phyloP scores from a whole-genome alignment of 1,140 invertebrate species.

The Calosoma granatense region DNA sequence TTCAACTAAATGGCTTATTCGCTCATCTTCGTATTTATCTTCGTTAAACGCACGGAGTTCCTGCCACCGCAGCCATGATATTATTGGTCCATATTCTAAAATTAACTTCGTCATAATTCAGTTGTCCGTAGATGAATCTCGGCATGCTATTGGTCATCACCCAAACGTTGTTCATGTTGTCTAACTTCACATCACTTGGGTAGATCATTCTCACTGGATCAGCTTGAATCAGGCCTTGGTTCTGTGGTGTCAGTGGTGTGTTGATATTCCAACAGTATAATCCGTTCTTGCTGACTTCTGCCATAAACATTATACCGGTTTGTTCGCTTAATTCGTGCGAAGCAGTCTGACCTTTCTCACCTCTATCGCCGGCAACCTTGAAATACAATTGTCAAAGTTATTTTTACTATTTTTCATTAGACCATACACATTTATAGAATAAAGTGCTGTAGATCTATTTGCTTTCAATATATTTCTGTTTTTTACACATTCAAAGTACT shows the following conservation, averaged over 20 bases:
- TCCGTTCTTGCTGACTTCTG: constrained; percentile 52
- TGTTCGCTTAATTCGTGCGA: constrained; percentile 45
- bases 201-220: constrained; percentile 53
- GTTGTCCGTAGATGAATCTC: constrained; percentile 43
- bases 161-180: constrained; percentile 43
- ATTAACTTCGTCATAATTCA: constrained; percentile 45
- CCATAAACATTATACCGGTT: constrained; percentile 48
- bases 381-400: too few relatives aligned
- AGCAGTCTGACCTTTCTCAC: constrained; percentile 46
- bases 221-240: constrained; percentile 46
- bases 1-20: too few relatives aligned
- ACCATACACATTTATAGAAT: too few relatives aligned
- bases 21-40: too few relatives aligned
- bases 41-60: constrained; percentile 23
- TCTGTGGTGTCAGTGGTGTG: constrained; percentile 39
- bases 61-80: constrained; percentile 22
- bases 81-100: constrained; percentile 42
- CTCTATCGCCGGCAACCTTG: constrained; percentile 47
- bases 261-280: constrained; percentile 60
- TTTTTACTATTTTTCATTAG: too few relatives aligned
- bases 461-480: too few relatives aligned
- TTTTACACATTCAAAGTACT: too few relatives aligned
- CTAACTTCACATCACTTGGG: constrained; percentile 40
- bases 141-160: constrained; percentile 49
- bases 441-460: too few relatives aligned